Evolutionary conservation across 2,888 invertebrate species (phyloP).

Genomic region (Amphipyra tragopoginis): DNA sequence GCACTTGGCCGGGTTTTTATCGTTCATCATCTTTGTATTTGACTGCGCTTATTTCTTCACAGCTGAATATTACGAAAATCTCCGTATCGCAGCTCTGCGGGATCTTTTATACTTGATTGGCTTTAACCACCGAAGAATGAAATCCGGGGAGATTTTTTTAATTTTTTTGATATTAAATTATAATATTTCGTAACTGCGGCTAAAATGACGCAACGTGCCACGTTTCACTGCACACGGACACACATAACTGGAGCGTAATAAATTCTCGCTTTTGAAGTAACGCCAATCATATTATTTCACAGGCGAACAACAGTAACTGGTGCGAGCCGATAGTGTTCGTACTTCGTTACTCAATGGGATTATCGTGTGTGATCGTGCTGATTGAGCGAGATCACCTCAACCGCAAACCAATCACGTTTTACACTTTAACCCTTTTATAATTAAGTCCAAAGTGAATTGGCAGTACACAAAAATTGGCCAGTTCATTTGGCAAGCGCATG

Average conservation of each 20-base stretch:
- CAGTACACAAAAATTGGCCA: constrained; percentile 56
- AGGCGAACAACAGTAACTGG: constrained; percentile 52
- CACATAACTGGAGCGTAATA: constrained; percentile 80
- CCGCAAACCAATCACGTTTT: constrained; percentile 33
- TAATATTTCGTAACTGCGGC: constrained; percentile 60
- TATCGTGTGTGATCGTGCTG: constrained; percentile 53
- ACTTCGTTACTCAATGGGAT: constrained; percentile 58
- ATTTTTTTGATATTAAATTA: constrained; percentile 58
- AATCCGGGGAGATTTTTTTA: constrained; percentile 28
- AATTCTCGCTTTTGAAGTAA: constrained; percentile 70
- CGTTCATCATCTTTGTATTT: constrained; percentile 20
- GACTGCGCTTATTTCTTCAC: constrained; percentile 21
- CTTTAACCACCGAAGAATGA: constrained; percentile 21
- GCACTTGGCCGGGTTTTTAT: too few species aligned
- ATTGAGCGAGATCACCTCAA: constrained; percentile 47
- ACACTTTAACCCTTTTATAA: constrained; percentile 38
- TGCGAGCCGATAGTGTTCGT: constrained; percentile 55
- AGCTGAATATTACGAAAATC: constrained; percentile 29
- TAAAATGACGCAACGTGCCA: constrained; percentile 69
- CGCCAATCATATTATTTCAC: constrained; percentile 67
- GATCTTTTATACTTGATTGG: constrained; percentile 44
- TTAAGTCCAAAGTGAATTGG: constrained; percentile 57
- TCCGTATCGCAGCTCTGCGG: constrained; percentile 23
- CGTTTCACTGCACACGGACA: constrained; percentile 74
- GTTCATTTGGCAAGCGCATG: constrained; percentile 68